Conservation (phyloP, 2,797 vertebrate genomes). For the Microhierax caerulescens region DNA sequence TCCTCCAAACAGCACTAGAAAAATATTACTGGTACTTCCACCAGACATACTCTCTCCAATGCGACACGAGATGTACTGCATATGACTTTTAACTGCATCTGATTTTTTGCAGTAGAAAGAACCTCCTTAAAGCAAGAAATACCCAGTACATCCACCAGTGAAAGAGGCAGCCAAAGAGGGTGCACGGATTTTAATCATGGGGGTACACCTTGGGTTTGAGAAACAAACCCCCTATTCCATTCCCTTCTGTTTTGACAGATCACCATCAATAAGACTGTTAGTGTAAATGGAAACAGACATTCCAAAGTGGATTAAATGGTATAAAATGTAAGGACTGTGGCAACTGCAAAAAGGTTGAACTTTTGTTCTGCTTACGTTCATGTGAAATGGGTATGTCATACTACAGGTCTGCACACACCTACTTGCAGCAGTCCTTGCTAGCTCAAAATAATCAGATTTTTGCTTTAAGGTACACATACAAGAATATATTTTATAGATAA, state of each 20-base stretch:
- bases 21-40: neutral
- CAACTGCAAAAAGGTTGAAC: neutral
- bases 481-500: neutral
- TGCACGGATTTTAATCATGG: neutral
- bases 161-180: neutral
- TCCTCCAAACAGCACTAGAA: neutral
- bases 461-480: neutral
- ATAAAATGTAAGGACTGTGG: neutral
- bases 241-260: neutral
- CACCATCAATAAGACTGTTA: neutral
- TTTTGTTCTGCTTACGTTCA: neutral
- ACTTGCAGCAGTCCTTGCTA: neutral
- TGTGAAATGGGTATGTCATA: neutral
- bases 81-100: neutral
- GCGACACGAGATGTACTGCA: neutral
- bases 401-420: neutral
- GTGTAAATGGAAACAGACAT: rapidly evolving
- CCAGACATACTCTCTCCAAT: neutral
- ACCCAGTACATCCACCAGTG: rapidly evolving
- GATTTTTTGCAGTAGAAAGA: neutral
- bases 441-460: neutral
- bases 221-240: neutral
- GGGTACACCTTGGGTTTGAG: neutral
- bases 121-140: neutral
- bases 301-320: neutral